Evolutionary conservation across 2,888 invertebrate species (phyloP), one percentile per base, ranked within the genome.

Genomic region (Drosophila hamatofila): DNA sequence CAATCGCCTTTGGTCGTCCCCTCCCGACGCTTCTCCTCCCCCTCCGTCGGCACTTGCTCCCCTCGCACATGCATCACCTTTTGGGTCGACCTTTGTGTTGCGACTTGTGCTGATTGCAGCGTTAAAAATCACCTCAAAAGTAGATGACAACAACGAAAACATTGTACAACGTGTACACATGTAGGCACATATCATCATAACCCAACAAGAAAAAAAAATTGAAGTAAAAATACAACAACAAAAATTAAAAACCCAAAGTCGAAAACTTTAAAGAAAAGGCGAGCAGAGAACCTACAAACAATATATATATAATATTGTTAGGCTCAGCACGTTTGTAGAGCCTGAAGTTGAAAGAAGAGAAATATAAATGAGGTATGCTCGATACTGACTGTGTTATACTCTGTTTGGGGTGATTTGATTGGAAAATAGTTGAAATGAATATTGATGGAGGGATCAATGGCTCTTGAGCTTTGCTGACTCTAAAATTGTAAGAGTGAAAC

Each of bases 51-150:
- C 54, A 9, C 35, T 23, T 35, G 44, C 44, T 42, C 30, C 52
- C 37, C 39, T 25, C 33, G 39, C 56, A 27, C 42, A 41, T 39
- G 46, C 11, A 23, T 67, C 81, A 79, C 72, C 81, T 78, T 49
- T 21, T 64, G 52, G 72, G 46, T 49, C 75, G 88, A 86, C 89
- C 86, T 85, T 75, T 74, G 72, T 68, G 65, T 78, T 86, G 25
- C 52, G 89, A 88, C 84, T 85, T 87, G 80, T 78, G 85, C 89
- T 84, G 86, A 86, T 87, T 87, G 89, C 81, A 87, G 88, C 88
- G 39, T 67, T 78, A 56, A 83, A 78, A 73, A 64, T 80, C 78
- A 80, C 64, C 80, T 76, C 77, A 73, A 59, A 75, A 64, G 49
- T 64, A 42, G 68, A 72, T 65, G 54, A 80, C 75, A 75, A 54